Conservation (phyloP, 2,888 invertebrate species). For the Eurytoma adleriae region DNA sequence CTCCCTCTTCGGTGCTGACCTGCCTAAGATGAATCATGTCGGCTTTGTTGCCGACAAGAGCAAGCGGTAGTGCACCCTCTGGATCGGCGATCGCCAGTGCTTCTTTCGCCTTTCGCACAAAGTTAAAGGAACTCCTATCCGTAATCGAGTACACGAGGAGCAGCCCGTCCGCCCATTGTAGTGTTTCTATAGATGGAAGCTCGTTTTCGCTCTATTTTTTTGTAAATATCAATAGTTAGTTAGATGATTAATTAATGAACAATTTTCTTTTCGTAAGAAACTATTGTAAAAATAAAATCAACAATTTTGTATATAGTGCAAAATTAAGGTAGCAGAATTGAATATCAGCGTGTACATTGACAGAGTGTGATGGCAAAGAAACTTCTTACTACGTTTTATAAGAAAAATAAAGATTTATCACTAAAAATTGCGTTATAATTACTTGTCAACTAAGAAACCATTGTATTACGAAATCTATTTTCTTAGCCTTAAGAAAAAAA, state of each 20-base stretch:
- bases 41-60: slow-evolving; percentile 93
- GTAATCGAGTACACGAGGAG: slow-evolving; percentile 94
- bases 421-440: too few species aligned
- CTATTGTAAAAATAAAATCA: too few species aligned
- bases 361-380: too few species aligned
- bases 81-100: slow-evolving; percentile 78
- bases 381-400: too few species aligned
- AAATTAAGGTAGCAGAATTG: too few species aligned
- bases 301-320: too few species aligned
- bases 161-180: slow-evolving; percentile 94
- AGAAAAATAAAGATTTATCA: too few species aligned
- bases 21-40: slow-evolving; percentile 94
- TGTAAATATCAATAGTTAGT: slow-evolving; percentile 24
- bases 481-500: too few species aligned
- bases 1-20: slow-evolving; percentile 92
- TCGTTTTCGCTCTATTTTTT: slow-evolving; percentile 82
- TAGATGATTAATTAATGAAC: neutral
- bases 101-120: slow-evolving; percentile 85
- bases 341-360: too few species aligned
- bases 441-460: too few species aligned
- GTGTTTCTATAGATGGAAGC: slow-evolving; percentile 84
- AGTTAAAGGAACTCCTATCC: slow-evolving; percentile 90
- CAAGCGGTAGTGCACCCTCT: slow-evolving; percentile 85
- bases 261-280: too few species aligned
- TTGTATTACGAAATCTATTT: too few species aligned